Evolutionary conservation across 1,140 invertebrate species (phyloP).

Genomic region (Zaprionus camerounensis): DNA sequence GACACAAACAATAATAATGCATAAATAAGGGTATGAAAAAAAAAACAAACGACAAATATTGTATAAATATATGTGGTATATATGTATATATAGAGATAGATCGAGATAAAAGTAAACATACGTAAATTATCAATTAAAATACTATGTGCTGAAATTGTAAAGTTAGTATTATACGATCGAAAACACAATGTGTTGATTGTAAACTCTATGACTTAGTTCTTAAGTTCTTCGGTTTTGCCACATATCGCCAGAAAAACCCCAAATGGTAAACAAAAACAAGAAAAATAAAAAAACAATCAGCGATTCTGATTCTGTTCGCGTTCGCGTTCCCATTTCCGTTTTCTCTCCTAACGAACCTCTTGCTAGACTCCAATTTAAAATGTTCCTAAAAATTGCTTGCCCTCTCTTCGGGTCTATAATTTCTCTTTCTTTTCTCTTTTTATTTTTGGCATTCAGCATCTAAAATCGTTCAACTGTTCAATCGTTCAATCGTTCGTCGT

Average conservation of each 20-base stretch:
- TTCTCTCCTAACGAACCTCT: not conserved
- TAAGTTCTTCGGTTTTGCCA: constrained; percentile 49
- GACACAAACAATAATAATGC: constrained; percentile 41
- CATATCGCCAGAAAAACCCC: constrained; percentile 6
- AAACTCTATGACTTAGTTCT: constrained; percentile 79
- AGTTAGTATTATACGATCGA: constrained; percentile 50
- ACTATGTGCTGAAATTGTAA: constrained; percentile 53
- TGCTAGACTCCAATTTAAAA: not conserved
- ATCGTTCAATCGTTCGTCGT: constrained; percentile 1
- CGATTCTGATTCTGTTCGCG: constrained; percentile 7
- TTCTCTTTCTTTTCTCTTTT: constrained; percentile 17
- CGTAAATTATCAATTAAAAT: constrained; percentile 38
- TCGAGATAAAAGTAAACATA: constrained; percentile 12
- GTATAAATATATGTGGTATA: constrained; percentile 17
- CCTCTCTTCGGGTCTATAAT: not conserved
- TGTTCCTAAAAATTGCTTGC: constrained; percentile 18
- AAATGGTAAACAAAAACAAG: constrained; percentile 13
- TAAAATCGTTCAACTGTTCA: constrained; percentile 20
- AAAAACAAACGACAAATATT: not conserved
- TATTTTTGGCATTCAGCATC: constrained; percentile 45
- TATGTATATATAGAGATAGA: constrained; percentile 14
- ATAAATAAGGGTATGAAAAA: not conserved
- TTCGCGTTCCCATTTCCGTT: not conserved
- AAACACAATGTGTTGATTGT: constrained; percentile 55
- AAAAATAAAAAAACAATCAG: constrained; percentile 8